phyloP scores from a whole-genome alignment of 2,797 vertebrate species.

The Urocyon cinereoargenteus region DNA sequence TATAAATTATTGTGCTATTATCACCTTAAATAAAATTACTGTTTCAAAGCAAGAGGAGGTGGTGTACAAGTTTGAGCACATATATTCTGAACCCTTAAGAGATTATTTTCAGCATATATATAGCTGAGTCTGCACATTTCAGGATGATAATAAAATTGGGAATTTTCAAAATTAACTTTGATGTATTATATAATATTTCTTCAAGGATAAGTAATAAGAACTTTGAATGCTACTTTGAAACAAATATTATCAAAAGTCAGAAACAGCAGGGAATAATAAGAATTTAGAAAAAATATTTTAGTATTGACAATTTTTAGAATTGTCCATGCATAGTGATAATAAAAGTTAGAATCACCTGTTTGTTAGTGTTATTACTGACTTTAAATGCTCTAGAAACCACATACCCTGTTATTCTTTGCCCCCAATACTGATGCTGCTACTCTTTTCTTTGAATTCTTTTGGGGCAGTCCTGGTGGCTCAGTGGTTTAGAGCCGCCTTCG shows the following conservation, averaged over 20 bases:
- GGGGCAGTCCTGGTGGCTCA: no score
- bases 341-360: neutral
- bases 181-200: neutral
- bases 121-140: neutral
- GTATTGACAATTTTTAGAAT: neutral
- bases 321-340: neutral
- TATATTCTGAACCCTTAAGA: neutral
- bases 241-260: neutral
- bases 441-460: neutral
- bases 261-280: neutral
- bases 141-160: neutral
- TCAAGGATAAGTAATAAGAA: neutral
- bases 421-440: no score
- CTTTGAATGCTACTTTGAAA: neutral
- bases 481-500: no score
- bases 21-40: neutral
- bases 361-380: neutral
- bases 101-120: neutral
- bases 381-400: neutral
- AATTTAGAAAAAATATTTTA: neutral
- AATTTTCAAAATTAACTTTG: neutral
- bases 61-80: neutral
- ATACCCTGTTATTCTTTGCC: neutral
- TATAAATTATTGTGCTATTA: neutral
- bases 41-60: neutral